Percentiles rank a stretch among this genome's conserved stretches.
These are phyloP conservation scores for Oncorhynchus masou DNA, from an alignment of 2,113 vertebrate species.

Conservation along the genomic window DNA sequence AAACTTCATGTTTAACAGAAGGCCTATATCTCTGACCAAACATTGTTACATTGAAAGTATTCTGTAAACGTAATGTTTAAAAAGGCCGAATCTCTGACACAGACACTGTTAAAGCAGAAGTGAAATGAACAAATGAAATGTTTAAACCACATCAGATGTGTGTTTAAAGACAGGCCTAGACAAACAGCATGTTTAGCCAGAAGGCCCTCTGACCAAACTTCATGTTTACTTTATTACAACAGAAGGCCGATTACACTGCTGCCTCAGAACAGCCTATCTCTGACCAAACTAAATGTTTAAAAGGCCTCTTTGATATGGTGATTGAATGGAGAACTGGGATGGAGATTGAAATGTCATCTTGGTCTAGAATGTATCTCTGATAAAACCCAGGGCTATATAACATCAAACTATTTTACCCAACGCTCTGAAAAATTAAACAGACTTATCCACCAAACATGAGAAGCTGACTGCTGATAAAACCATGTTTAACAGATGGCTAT, in stretches of 20 bases:
- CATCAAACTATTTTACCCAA: slow-evolving; percentile 46
- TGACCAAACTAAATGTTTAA: no score
- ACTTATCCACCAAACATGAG: slow-evolving; percentile 56
- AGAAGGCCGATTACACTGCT: neutral
- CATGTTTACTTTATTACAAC: slow-evolving; percentile 35
- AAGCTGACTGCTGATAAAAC: no score
- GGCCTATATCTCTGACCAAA: no score
- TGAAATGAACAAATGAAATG: slow-evolving; percentile 72
- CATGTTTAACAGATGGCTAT: no score
- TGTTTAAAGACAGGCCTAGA: slow-evolving; percentile 44
- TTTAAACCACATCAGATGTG: slow-evolving; percentile 69
- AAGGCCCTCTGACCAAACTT: no score
- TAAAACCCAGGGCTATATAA: slow-evolving; percentile 43
- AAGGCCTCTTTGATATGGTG: slow-evolving; percentile 4
- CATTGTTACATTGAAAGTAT: slow-evolving; percentile 58
- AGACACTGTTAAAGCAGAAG: slow-evolving; percentile 66
- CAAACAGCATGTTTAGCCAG: no score
- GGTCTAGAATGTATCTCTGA: neutral
- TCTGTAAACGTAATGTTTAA: slow-evolving; percentile 59
- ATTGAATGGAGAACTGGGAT: slow-evolving; percentile 19
- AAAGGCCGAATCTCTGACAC: no score
- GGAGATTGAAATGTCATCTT: slow-evolving; percentile 26
- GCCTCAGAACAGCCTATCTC: no score
- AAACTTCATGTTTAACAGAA: no score
- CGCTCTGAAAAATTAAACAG: slow-evolving; percentile 30